phyloP scores from a whole-genome alignment of 2,888 invertebrate genomes.

The Synergus itoensis region DNA sequence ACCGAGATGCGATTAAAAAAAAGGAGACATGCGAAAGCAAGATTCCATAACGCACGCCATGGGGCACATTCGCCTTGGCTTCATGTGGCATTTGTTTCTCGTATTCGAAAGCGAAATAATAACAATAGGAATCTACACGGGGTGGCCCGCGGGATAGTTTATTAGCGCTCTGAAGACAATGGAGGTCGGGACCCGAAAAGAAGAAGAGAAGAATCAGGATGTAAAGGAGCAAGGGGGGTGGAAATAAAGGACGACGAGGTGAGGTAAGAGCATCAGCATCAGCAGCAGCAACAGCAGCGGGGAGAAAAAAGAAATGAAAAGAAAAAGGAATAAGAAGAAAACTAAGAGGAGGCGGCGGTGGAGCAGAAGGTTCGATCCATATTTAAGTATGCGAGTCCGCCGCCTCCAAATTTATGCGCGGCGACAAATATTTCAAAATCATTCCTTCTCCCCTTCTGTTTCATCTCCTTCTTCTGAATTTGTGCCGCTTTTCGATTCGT shows the following conservation, averaged over 20 bases:
- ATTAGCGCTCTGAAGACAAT: slow-evolving; percentile 76
- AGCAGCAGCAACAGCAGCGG: slow-evolving; percentile 50
- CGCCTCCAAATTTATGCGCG: slow-evolving; percentile 74
- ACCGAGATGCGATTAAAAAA: slow-evolving; percentile 47
- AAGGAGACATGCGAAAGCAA: slow-evolving; percentile 50
- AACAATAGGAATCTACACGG: slow-evolving; percentile 70
- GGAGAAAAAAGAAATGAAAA: slow-evolving; percentile 46
- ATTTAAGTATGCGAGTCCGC: slow-evolving; percentile 75
- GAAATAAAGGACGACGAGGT: slow-evolving; percentile 56
- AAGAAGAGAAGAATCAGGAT: slow-evolving; percentile 64
- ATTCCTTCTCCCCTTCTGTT: slow-evolving; percentile 54
- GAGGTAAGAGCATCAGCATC: slow-evolving; percentile 62
- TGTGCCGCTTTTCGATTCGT: slow-evolving; percentile 49
- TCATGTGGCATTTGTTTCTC: slow-evolving; percentile 61
- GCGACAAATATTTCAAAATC: slow-evolving; percentile 77
- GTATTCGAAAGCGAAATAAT: slow-evolving; percentile 66
- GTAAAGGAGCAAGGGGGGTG: slow-evolving; percentile 52
- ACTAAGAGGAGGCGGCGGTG: slow-evolving; percentile 51
- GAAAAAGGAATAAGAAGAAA: slow-evolving; percentile 51
- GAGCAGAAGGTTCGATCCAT: slow-evolving; percentile 67
- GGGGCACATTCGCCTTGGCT: slow-evolving; percentile 58
- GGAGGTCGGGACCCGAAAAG: slow-evolving; percentile 76
- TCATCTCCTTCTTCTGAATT: slow-evolving; percentile 39
- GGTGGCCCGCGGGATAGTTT: slow-evolving; percentile 75
- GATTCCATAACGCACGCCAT: slow-evolving; percentile 71